Base-by-base conservation (phyloP, 2,113 vertebrate genomes). In the Thryonomys swinderianus region DNA sequence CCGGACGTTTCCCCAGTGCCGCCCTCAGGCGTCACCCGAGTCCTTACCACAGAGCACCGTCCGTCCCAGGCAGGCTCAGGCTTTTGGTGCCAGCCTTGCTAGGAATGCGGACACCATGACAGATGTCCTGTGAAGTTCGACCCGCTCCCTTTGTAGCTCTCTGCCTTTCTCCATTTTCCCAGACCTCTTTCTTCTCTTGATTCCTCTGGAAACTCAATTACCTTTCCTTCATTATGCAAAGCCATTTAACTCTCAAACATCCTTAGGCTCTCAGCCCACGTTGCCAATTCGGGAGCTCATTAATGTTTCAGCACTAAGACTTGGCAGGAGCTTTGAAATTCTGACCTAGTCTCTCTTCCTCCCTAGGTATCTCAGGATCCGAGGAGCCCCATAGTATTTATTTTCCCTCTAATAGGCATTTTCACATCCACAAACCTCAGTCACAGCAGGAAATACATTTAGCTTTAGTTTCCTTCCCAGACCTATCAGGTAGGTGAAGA, bases 201-300 rank as follows among this genome's bases (percentile, higher is more conserved):
- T 64, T 91, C 89, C 73, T 90, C 5, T 0, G 62, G 80, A 96
- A 90, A 81, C 62, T 40, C 73, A 79, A 18, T 95, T 92, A 82
- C 89, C 81, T 94, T 90, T 71, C 37, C 85, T 96, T 94, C 79
- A 86, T 93, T 84, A 89, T 91, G 91, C 89, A 91, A 84, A 95
- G 57, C 89, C 91, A 48, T 96, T 90, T 83, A 84, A 62, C 83
- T 87, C 74, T 64, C 84, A 94, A 91, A 89, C 96, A 73, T 78
- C 93, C 92, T 55, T 14, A 71, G 90, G 81, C 92, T 85, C 64
- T 37, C 64, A 18, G 30, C 89, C 76, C 76, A 90, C 95, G 86
- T 90, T 81, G 84, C 80, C 81, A 79, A 94, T 87, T 74, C 94
- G 27, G 69, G 80, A 71, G 61, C 90, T 96, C 64, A 30, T 96